phyloP scores from a whole-genome alignment of 2,888 invertebrate genomes.

The Drosophila paramelanica region DNA sequence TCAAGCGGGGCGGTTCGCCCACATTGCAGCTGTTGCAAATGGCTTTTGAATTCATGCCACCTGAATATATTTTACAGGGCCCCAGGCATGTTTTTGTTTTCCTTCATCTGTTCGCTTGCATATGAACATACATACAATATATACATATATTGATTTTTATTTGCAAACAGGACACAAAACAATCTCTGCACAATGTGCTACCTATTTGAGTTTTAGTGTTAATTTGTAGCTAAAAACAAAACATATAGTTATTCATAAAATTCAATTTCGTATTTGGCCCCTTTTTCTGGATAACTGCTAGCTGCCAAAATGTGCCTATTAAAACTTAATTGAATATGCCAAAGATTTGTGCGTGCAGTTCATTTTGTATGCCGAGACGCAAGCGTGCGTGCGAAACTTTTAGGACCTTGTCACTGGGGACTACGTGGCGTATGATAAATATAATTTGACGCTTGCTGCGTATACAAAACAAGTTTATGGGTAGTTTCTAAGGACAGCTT shows the following conservation, averaged over 20 bases:
- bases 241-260: conserved; percentile 12
- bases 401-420: conserved; percentile 27
- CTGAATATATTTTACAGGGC: conserved; percentile 18
- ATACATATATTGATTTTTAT: background rate
- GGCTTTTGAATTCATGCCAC: conserved; percentile 12
- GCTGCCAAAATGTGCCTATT: conserved; percentile 52
- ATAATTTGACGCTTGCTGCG: conserved; percentile 36
- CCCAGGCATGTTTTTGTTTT: conserved; percentile 4
- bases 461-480: conserved; percentile 7
- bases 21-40: conserved; percentile 33
- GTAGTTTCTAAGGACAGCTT: conserved; percentile 17
- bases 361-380: conserved; percentile 65
- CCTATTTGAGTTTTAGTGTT: background rate
- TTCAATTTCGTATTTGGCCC: conserved; percentile 24
- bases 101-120: background rate
- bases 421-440: conserved; percentile 69
- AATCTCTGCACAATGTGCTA: background rate
- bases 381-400: conserved; percentile 50
- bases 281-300: conserved; percentile 12
- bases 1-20: conserved; percentile 15
- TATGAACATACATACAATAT: background rate
- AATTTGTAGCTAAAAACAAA: conserved; percentile 5
- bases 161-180: background rate
- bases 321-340: conserved; percentile 65
- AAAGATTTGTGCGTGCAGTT: conserved; percentile 59